Evolutionary conservation across 2,797 vertebrate genomes (phyloP).

Genomic region (Dryobates pubescens): DNA sequence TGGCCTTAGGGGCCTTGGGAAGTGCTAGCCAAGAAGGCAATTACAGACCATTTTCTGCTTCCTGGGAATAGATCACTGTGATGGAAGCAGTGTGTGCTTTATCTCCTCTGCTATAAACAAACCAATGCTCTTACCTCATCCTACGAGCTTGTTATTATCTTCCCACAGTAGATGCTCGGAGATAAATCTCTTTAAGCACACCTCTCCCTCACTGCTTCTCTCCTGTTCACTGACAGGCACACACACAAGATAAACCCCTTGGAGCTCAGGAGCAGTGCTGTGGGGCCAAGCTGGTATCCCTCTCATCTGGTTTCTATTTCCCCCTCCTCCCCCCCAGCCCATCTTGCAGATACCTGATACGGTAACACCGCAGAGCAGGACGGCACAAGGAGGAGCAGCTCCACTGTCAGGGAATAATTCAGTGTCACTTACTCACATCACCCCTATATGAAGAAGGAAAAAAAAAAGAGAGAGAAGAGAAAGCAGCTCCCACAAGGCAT

Average conservation of each 20-base stretch:
- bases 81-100: constrained; percentile 36
- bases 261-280: neutral
- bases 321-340: neutral
- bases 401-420: constrained; percentile 24
- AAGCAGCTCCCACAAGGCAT: neutral
- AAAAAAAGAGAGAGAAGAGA: neutral
- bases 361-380: constrained; percentile 11
- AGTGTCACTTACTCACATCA: neutral
- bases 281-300: neutral
- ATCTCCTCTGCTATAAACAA: constrained; percentile 30
- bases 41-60: constrained; percentile 28
- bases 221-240: neutral
- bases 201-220: neutral
- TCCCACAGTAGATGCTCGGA: neutral
- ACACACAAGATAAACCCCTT: neutral
- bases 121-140: constrained; percentile 41
- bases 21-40: neutral
- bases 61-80: neutral
- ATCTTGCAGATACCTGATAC: neutral
- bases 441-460: neutral
- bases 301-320: constrained; percentile 42
- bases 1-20: neutral
- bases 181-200: neutral
- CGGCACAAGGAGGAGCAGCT: constrained; percentile 17
- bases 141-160: neutral